phyloP scores from a whole-genome alignment of 2,888 invertebrate species.

The Caenorhabditis afra region DNA sequence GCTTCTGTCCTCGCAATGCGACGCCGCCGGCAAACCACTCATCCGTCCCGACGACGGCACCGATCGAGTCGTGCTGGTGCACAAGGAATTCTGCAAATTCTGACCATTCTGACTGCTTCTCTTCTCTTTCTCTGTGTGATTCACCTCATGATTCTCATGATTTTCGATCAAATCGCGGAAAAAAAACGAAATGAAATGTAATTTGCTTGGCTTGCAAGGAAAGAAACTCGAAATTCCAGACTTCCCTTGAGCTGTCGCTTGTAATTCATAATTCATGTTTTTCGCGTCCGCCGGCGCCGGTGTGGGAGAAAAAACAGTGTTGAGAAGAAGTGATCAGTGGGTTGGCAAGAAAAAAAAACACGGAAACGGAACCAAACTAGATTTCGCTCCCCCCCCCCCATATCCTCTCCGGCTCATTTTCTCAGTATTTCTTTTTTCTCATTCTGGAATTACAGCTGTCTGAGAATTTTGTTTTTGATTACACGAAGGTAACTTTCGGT shows the following conservation, averaged over 20 bases:
- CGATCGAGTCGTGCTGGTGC: conserved; percentile 34
- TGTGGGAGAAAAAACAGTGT: too few relatives aligned
- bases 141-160: not conserved
- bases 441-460: too few relatives aligned
- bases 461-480: too few relatives aligned
- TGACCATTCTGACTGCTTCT: not conserved
- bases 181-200: too few relatives aligned
- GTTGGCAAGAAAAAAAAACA: conserved; percentile 4
- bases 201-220: too few relatives aligned
- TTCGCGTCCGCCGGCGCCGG: too few relatives aligned
- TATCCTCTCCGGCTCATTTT: not conserved
- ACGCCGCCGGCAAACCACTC: conserved; percentile 11
- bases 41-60: conserved; percentile 51
- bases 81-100: conserved; percentile 25
- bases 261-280: too few relatives aligned
- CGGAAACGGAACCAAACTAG: conserved; percentile 5
- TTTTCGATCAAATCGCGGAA: not conserved
- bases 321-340: conserved; percentile 4
- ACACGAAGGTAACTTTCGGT: too few relatives aligned
- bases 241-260: too few relatives aligned
- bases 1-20: conserved; percentile 29
- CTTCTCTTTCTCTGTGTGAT: not conserved
- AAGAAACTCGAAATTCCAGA: too few relatives aligned
- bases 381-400: not conserved
- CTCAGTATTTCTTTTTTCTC: too few relatives aligned